These are phyloP conservation scores for Ephydatia muelleri DNA, from an alignment of 37 sponge, comb jelly and placozoan genomes.

Conservation along the genomic window DNA sequence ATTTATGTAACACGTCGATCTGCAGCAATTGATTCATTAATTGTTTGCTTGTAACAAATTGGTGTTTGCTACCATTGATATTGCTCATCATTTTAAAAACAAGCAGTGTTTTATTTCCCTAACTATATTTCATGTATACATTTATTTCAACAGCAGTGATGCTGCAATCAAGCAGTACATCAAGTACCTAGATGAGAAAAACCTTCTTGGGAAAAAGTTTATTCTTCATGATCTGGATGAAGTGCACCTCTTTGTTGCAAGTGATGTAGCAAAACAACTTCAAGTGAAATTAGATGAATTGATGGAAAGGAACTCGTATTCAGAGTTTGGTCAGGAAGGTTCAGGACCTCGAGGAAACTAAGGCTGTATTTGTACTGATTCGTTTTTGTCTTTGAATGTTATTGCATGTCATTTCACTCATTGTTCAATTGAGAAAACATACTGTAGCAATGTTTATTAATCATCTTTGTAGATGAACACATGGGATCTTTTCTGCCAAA, in stretches of 20 bases:
- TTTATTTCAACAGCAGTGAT: constrained; percentile 64
- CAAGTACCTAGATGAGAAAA: constrained; percentile 73
- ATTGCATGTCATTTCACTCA: too few species aligned
- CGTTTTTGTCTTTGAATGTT: too few species aligned
- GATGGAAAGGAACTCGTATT: constrained; percentile 84
- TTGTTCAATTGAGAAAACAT: too few species aligned
- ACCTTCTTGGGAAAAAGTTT: constrained; percentile 73
- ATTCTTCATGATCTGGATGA: constrained; percentile 86
- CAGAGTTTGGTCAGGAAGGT: constrained; percentile 45
- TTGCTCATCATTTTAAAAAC: not conserved
- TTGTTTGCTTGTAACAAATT: not conserved
- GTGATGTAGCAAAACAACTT: constrained; percentile 55
- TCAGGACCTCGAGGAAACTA: too few species aligned
- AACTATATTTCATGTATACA: not conserved
- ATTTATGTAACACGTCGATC: too few species aligned
- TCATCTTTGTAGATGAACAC: too few species aligned
- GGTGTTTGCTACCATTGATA: not conserved
- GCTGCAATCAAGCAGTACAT: constrained; percentile 86
- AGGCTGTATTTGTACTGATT: too few species aligned
- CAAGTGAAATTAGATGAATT: constrained; percentile 77
- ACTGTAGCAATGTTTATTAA: too few species aligned
- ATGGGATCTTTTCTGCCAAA: too few species aligned
- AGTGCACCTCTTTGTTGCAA: constrained; percentile 70
- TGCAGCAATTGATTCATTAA: not conserved
- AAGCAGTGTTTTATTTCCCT: not conserved